Evolutionary conservation across 2,888 invertebrate species (phyloP).

Genomic region (Pogonocherus hispidulus): DNA sequence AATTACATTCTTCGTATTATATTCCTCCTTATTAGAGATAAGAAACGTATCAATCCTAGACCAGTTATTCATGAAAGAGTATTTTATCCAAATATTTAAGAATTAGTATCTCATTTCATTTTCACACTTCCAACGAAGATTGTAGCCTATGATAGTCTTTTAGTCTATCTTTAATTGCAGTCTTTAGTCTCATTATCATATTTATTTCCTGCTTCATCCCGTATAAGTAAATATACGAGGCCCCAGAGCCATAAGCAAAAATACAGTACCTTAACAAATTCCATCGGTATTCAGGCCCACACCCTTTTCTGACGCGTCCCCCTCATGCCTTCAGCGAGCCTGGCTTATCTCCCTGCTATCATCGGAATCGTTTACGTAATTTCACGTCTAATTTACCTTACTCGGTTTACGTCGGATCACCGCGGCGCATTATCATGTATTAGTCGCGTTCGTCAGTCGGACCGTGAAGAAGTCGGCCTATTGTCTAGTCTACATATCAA

Average conservation of each 20-base stretch:
- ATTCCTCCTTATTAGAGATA: too few species aligned
- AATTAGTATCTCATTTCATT: too few species aligned
- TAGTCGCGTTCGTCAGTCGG: not conserved
- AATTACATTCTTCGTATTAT: too few species aligned
- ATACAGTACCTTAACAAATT: not conserved
- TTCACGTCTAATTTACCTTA: slow-evolving; percentile 19
- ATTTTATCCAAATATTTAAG: too few species aligned
- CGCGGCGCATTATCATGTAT: slow-evolving; percentile 18
- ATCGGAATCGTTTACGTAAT: slow-evolving; percentile 15
- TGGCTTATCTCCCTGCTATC: not conserved
- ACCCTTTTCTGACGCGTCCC: not conserved
- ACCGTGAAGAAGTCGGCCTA: slow-evolving; percentile 27
- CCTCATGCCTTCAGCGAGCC: not conserved
- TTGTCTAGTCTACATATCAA: slow-evolving; percentile 30
- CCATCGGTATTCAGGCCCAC: not conserved
- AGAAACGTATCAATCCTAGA: too few species aligned
- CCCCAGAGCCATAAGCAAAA: not conserved
- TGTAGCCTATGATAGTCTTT: too few species aligned
- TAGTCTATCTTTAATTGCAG: too few species aligned
- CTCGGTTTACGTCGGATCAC: slow-evolving; percentile 15
- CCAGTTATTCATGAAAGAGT: too few species aligned
- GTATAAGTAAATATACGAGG: not conserved
- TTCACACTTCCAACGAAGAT: too few species aligned
- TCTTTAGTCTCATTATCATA: too few species aligned
- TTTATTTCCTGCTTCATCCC: too few species aligned